phyloP scores from a whole-genome alignment of 2,797 vertebrate species.

The Anguilla obscura region DNA sequence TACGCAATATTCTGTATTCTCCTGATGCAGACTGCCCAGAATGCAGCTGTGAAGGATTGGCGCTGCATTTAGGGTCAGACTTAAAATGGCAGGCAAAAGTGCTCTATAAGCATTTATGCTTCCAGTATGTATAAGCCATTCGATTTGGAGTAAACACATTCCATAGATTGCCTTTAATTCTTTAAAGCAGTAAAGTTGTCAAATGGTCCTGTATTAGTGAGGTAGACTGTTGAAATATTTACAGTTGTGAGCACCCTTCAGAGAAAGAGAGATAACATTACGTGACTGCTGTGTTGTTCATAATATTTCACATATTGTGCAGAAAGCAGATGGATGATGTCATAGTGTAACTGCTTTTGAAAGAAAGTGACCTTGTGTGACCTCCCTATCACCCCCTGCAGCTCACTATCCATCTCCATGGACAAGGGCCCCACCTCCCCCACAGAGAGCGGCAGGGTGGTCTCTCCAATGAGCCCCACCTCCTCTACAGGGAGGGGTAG shows the following conservation, averaged over 20 bases:
- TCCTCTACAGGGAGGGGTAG: constrained; percentile 51
- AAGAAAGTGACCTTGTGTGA: constrained; percentile 17
- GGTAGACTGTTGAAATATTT: not conserved
- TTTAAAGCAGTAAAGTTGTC: not conserved
- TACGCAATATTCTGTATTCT: not conserved
- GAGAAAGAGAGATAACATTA: not conserved
- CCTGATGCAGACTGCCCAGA: not conserved
- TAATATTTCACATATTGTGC: not conserved
- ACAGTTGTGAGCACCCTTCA: not conserved
- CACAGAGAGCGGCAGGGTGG: constrained; percentile 43
- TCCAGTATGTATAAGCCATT: not conserved
- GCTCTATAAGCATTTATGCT: not conserved
- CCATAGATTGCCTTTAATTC: not conserved
- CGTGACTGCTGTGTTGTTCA: not conserved
- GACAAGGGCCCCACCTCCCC: constrained; percentile 61
- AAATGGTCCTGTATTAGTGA: not conserved
- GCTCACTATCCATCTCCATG: constrained; percentile 72
- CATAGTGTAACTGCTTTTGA: not conserved
- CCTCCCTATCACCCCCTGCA: constrained; percentile 40
- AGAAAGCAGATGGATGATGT: not conserved
- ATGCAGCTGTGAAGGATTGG: not conserved
- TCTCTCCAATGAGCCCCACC: constrained; percentile 62
- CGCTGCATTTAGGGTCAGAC: not conserved
- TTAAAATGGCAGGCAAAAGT: not conserved
- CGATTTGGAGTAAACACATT: not conserved